These are phyloP conservation scores for Characodon lateralis DNA, from an alignment of 2,797 vertebrate genomes.

Conservation along the genomic window DNA sequence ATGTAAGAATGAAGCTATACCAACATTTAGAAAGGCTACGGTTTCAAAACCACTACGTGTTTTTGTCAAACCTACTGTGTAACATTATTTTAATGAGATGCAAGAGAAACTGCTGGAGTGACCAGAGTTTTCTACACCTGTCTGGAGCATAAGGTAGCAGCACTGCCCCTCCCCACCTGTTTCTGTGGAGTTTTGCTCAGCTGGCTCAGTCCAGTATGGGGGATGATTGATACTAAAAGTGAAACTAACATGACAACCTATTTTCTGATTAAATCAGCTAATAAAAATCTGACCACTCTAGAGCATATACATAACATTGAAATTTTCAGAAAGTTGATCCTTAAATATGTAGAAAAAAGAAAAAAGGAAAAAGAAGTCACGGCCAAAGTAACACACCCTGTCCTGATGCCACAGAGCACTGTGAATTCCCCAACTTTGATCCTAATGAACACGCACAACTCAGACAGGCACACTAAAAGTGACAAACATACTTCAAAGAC, in stretches of 20 bases:
- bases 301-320: no score
- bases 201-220: not conserved
- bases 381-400: no score
- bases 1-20: not conserved
- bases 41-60: not conserved
- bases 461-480: not conserved
- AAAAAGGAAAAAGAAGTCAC: no score
- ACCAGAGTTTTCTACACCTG: not conserved
- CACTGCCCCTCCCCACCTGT: not conserved
- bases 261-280: no score
- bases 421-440: not conserved
- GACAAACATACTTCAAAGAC: not conserved
- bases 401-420: not conserved
- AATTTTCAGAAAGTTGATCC: not conserved
- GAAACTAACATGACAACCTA: no score
- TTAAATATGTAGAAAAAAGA: not conserved
- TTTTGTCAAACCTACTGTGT: not conserved
- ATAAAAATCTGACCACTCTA: no score
- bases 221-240: not conserved
- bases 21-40: not conserved
- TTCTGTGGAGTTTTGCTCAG: not conserved
- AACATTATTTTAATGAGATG: not conserved
- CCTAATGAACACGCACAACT: no score
- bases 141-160: not conserved
- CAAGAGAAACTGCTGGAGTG: not conserved